Evolutionary conservation across 1,140 invertebrate genomes (phyloP), one percentile per base, ranked within the genome.

Genomic region (Anagrus nilaparvatae): DNA sequence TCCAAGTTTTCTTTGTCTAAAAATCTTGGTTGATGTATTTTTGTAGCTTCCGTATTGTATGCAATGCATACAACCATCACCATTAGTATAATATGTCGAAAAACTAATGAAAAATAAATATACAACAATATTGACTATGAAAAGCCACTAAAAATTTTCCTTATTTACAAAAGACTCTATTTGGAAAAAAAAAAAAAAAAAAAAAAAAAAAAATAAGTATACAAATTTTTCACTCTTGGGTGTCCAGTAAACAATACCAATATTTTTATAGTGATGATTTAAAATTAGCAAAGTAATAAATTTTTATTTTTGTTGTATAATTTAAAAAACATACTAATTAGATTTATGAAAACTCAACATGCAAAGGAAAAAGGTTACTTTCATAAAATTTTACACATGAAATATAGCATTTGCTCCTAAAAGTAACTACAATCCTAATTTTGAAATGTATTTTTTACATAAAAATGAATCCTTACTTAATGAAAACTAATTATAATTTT

Each of bases 61-160:
- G 47, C 28, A 10, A 60, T 48, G 43, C 35, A 41, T 28, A 47
- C 47, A 43, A 58, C 38, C 10, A 57, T 38, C 44, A 43, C 39
- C 47, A 55, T 20, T 20, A 30, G 47, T 49, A 58, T 40, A 49
- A 54, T 46, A 43, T 31, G 23, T 21, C 42, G 45, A 44, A 13
- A 31, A 34, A 37, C 60, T 60, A 60, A 59, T 48, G 54, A 62
- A 57, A 57, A 60, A 50, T 57, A 60, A 53, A 54, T 47, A 52
- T 31, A 50, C 41, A 46, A 46, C 31, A 46, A 38, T 47, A 38
- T 44, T 49, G 35, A 49, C 43, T 47, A 24, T 37, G 40, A 18
- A 19, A 23, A 36, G 44, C 19, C 29, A 44, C 9, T 31, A 29
- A 29, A 21, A 17, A 39, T 47, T 47, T 19, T 38, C 44, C 34